Percentiles rank a stretch among this genome's conserved stretches.
These are phyloP conservation scores for Hypena proboscidalis DNA, from an alignment of 2,888 invertebrate species.

Conservation along the genomic window DNA sequence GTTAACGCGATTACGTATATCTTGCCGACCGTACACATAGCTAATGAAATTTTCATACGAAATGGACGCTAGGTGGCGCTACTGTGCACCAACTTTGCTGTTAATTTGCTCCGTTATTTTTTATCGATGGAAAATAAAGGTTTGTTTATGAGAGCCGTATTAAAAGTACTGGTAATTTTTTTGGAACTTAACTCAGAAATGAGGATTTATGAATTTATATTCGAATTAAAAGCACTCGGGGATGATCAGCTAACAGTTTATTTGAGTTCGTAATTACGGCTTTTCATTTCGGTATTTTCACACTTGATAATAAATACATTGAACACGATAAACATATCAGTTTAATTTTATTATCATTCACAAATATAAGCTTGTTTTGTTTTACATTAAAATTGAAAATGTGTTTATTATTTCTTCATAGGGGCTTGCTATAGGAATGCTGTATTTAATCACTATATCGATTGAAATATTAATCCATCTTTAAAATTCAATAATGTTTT, in stretches of 20 bases:
- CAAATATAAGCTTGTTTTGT: too few species aligned
- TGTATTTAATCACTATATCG: too few species aligned
- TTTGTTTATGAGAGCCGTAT: conserved; percentile 26
- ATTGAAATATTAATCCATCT: too few species aligned
- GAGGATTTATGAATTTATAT: conserved; percentile 24
- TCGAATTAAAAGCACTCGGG: neutral
- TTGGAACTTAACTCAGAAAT: conserved; percentile 9
- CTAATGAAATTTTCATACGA: conserved; percentile 76
- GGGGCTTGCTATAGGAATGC: too few species aligned
- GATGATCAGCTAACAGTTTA: neutral
- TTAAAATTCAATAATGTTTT: too few species aligned
- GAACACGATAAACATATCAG: too few species aligned
- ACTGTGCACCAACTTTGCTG: conserved; percentile 25
- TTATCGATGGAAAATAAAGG: conserved; percentile 33
- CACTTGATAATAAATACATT: too few species aligned
- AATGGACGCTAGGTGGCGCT: conserved; percentile 47
- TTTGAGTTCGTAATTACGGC: too few species aligned
- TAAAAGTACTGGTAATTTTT: conserved; percentile 3
- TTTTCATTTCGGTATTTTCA: too few species aligned
- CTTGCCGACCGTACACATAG: conserved; percentile 39
- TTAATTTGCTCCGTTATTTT: conserved; percentile 30
- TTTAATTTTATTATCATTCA: too few species aligned
- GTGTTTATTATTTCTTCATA: too few species aligned
- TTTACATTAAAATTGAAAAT: too few species aligned
- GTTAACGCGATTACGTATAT: conserved; percentile 31